phyloP scores from a whole-genome alignment of 2,888 invertebrate species.

The Drosophila monieri region DNA sequence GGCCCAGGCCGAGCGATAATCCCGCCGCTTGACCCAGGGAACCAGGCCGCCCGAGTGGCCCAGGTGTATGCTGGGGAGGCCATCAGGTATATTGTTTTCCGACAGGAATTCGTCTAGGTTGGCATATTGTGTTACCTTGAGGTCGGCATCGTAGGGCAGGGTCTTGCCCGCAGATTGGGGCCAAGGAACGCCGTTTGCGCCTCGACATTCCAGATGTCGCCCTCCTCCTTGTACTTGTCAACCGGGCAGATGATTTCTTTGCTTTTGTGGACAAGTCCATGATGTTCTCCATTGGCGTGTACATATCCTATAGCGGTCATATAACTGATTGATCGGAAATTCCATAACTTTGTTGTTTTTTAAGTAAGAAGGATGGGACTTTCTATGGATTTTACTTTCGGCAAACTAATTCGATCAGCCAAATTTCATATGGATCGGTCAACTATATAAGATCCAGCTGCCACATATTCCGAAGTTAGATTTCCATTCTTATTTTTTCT shows the following conservation, averaged over 20 bases:
- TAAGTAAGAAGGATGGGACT: no score
- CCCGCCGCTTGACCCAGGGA: conserved; percentile 85
- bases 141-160: conserved; percentile 95
- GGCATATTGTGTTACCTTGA: conserved; percentile 97
- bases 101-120: conserved; percentile 98
- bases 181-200: conserved; percentile 98
- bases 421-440: no score
- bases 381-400: no score
- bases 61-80: conserved; percentile 87
- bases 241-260: conserved; percentile 84
- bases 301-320: no score
- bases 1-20: conserved; percentile 86
- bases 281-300: no score
- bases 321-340: no score
- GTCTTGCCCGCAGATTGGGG: conserved; percentile 98
- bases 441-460: no score
- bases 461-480: no score
- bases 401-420: no score
- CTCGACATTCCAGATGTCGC: conserved; percentile 94
- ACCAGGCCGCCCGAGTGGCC: conserved; percentile 83
- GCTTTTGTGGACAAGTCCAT: no score
- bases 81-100: conserved; percentile 96
- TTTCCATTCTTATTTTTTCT: no score
- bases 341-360: no score
- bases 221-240: conserved; percentile 91